phyloP scores from a whole-genome alignment of 2,888 invertebrate genomes.

The Epinotia ramella region DNA sequence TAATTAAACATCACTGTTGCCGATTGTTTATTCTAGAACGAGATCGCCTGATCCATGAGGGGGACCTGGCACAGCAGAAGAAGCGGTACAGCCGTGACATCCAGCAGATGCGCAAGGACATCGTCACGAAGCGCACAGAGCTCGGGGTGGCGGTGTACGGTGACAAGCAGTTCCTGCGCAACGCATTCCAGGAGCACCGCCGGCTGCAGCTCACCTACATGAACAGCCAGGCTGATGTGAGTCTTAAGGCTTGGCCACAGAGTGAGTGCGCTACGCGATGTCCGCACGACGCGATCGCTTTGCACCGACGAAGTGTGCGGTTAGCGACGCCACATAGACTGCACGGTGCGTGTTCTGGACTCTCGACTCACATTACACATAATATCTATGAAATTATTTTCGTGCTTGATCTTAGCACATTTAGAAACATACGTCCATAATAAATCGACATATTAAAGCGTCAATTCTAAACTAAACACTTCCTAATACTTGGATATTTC shows the following conservation, averaged over 20 bases:
- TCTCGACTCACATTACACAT: background rate
- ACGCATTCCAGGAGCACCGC: constrained; percentile 84
- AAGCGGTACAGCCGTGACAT: constrained; percentile 82
- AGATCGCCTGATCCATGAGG: constrained; percentile 86
- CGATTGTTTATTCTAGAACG: constrained; percentile 65
- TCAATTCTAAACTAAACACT: too few relatives aligned
- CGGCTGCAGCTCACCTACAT: constrained; percentile 86
- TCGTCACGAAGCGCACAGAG: constrained; percentile 82
- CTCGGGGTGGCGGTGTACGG: constrained; percentile 85
- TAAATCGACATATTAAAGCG: too few relatives aligned
- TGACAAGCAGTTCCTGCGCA: constrained; percentile 85
- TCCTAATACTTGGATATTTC: too few relatives aligned
- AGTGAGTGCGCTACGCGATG: too few relatives aligned
- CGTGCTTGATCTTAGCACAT: too few relatives aligned
- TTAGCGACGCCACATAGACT: too few relatives aligned
- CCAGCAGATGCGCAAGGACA: constrained; percentile 83
- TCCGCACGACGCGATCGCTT: too few relatives aligned
- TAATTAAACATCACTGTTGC: background rate
- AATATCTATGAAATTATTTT: too few relatives aligned
- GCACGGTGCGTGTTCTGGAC: too few relatives aligned
- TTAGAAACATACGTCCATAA: too few relatives aligned
- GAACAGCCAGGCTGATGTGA: constrained; percentile 80
- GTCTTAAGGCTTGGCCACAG: constrained; percentile 40
- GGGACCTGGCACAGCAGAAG: constrained; percentile 84
- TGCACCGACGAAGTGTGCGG: too few relatives aligned